Evolutionary conservation across 2,797 vertebrate genomes (phyloP), one percentile per base, ranked within the genome.

Genomic region (Chaunax sp.): DNA sequence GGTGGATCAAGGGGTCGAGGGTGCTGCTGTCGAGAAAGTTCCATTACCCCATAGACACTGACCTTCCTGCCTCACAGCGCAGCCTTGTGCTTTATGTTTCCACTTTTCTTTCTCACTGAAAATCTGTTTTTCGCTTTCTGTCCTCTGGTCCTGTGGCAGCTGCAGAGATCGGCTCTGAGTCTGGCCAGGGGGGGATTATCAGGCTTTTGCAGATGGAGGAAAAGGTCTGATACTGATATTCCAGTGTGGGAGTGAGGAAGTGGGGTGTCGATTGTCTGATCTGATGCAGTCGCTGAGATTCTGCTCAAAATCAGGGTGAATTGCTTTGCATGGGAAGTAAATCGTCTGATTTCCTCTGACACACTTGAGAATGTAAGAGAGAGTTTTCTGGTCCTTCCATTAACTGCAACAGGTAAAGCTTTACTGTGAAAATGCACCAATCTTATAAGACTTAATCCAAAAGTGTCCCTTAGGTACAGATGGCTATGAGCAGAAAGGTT

Each of bases 31-130:
- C 75, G 57, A 53, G 28, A 77, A 82, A 63, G 80, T 90, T 92
- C 90, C 87, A 87, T 89, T 77, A 89, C 86, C 62, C 70, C 72
- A 87, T 62, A 57, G 79, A 57, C 47, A 3, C 22, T 86, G 89
- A 91, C 89, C 87, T 89, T 87, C 83, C 78, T 81, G 83, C 85
- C 72, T 83, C 83, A 77, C 84, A 90, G 71, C 72, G 2, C 8
- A 16, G 77, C 79, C 72, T 81, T 82, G 78, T 79, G 40, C 72
- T 72, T 50, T 30, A 18, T 64, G 63, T 77, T 75, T 82, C 77
- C 62, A 69, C 54, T 57, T 69, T 77, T 52, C 51, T 47, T 58
- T 54, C 56, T 80, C 18, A 3, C 54, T 52, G 54, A 41, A 53
- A 62, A 72, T 71, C 71, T 82, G 74, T 81, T 82, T 79, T 81